Percentiles rank a stretch among this genome's conserved stretches.
These are phyloP conservation scores for Steinernema khuongi DNA, from an alignment of 1,140 invertebrate species.

Conservation along the genomic window DNA sequence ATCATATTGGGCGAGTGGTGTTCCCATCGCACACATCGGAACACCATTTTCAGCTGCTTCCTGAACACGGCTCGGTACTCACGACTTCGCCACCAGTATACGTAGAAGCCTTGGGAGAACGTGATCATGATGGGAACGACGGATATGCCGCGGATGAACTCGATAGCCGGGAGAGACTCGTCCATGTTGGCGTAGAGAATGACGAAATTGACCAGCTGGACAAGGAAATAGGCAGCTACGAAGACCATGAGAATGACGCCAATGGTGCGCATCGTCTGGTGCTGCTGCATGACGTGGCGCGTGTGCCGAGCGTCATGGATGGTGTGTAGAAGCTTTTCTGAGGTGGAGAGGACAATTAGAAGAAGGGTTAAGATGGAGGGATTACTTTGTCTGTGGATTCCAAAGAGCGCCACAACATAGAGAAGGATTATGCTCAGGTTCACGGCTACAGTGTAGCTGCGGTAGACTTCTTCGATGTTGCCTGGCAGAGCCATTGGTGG, in stretches of 20 bases:
- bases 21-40: background rate
- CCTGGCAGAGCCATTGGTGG: background rate
- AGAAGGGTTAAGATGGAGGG: background rate
- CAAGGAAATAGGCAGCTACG: background rate
- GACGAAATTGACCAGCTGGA: background rate
- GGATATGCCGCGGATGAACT: background rate
- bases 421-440: background rate
- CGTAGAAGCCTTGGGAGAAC: slow-evolving; percentile 1
- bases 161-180: background rate
- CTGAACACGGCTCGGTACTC: background rate
- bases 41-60: background rate
- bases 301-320: background rate
- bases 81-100: background rate
- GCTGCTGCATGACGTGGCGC: background rate
- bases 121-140: background rate
- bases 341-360: background rate
- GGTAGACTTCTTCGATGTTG: background rate
- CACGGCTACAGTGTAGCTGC: background rate
- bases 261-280: background rate
- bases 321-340: background rate
- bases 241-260: background rate
- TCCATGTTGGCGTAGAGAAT: background rate
- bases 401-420: background rate
- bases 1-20: too few relatives aligned
- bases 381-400: background rate